Percentiles rank a stretch among this genome's conserved stretches.
phyloP scores from a whole-genome alignment of 2,888 invertebrate genomes.

The Crepidodera aurea region DNA sequence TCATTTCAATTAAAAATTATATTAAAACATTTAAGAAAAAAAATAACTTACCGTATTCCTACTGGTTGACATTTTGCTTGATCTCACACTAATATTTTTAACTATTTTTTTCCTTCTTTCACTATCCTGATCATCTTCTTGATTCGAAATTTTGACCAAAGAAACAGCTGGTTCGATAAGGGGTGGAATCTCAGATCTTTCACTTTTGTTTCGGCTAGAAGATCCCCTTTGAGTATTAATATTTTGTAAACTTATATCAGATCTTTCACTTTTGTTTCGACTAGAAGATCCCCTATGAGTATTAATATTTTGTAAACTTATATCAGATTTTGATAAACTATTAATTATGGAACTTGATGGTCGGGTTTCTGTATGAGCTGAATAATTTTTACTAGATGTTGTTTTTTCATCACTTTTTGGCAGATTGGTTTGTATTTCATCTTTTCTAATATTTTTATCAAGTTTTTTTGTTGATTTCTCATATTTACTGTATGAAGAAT shows the following conservation, averaged over 20 bases:
- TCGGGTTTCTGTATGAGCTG: constrained; percentile 10
- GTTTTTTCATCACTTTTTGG: background rate
- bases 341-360: constrained; percentile 13
- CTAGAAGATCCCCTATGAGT: constrained; percentile 15
- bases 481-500: background rate
- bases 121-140: background rate
- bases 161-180: constrained; percentile 38
- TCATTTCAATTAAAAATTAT: background rate
- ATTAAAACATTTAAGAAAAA: background rate
- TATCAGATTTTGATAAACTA: constrained; percentile 8
- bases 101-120: constrained; percentile 17
- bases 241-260: constrained; percentile 7
- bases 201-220: background rate
- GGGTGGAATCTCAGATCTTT: constrained; percentile 24
- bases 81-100: constrained; percentile 28
- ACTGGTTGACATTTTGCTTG: constrained; percentile 19
- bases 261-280: background rate
- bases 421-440: too few relatives aligned
- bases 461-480: background rate
- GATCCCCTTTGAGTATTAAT: constrained; percentile 22
- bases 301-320: constrained; percentile 15
- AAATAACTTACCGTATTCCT: constrained; percentile 30
- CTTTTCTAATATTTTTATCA: too few relatives aligned
- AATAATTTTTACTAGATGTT: constrained; percentile 18
- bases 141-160: constrained; percentile 16